phyloP scores from a whole-genome alignment of 2,797 vertebrate species.

The Stomatorhinus walkeri region DNA sequence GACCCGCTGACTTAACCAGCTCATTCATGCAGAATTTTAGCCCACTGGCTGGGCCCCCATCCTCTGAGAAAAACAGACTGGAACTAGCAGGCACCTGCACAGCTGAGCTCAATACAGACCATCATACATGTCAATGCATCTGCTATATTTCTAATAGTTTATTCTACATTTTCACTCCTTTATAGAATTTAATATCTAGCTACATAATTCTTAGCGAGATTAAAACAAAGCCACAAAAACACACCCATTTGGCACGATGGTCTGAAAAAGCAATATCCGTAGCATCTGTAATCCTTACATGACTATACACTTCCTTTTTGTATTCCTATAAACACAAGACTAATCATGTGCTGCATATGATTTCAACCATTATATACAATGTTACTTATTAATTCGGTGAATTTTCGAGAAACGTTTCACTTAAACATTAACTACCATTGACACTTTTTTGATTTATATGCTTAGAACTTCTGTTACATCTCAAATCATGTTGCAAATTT shows the following conservation, averaged over 20 bases:
- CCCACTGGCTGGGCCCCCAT: not conserved
- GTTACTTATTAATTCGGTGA: not conserved
- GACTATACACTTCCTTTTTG: not conserved
- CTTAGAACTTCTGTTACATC: not conserved
- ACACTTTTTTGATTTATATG: not conserved
- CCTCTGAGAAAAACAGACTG: not conserved
- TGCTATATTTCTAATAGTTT: not conserved
- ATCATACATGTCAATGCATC: not conserved
- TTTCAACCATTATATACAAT: not conserved
- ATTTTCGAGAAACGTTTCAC: not conserved
- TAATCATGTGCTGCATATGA: not conserved
- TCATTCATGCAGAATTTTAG: not conserved
- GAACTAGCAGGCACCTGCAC: not conserved
- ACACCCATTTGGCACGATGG: not conserved
- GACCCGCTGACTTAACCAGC: not conserved
- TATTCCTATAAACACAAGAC: not conserved
- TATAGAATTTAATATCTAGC: not conserved
- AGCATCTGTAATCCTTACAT: not conserved
- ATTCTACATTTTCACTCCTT: not conserved
- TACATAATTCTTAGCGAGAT: not conserved
- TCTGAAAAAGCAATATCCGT: not conserved
- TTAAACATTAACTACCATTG: not conserved
- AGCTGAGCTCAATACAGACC: not conserved
- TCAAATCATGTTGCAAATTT: not conserved
- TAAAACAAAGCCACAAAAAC: not conserved